Conservation (phyloP, 2,113 vertebrate species). For the Tetrax tetrax region DNA sequence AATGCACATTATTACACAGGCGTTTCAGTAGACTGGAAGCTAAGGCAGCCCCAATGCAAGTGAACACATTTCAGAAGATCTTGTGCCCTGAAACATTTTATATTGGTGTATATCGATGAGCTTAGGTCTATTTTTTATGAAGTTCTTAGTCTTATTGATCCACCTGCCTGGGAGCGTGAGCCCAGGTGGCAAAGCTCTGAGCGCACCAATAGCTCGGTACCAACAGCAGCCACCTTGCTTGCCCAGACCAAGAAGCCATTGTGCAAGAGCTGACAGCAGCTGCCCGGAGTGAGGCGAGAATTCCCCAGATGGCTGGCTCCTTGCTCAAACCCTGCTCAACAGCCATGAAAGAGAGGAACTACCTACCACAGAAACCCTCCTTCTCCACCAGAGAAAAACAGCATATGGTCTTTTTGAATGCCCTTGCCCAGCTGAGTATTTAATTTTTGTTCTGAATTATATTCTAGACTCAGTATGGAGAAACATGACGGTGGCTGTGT, state of each 20-base stretch:
- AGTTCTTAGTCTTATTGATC: background rate
- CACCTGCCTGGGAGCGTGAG: background rate
- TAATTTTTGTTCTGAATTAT: background rate
- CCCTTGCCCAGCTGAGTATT: background rate
- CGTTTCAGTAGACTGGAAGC: background rate
- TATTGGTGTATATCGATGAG: background rate
- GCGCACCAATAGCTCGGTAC: background rate
- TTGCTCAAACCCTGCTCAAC: background rate
- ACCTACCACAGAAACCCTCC: background rate
- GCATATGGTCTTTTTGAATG: background rate
- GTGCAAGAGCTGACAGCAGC: background rate
- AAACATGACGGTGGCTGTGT: background rate
- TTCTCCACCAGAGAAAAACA: background rate
- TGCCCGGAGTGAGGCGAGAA: background rate
- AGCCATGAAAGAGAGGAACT: background rate
- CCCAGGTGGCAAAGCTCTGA: background rate
- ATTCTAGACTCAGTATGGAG: background rate
- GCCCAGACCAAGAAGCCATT: background rate
- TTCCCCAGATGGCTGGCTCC: background rate
- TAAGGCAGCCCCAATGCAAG: background rate
- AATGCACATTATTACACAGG: fast-evolving
- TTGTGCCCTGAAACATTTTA: background rate
- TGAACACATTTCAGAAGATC: background rate
- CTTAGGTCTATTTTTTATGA: background rate
- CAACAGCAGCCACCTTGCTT: background rate